phyloP scores from a whole-genome alignment of 2,113 vertebrate genomes.

The Argyrosomus japonicus region DNA sequence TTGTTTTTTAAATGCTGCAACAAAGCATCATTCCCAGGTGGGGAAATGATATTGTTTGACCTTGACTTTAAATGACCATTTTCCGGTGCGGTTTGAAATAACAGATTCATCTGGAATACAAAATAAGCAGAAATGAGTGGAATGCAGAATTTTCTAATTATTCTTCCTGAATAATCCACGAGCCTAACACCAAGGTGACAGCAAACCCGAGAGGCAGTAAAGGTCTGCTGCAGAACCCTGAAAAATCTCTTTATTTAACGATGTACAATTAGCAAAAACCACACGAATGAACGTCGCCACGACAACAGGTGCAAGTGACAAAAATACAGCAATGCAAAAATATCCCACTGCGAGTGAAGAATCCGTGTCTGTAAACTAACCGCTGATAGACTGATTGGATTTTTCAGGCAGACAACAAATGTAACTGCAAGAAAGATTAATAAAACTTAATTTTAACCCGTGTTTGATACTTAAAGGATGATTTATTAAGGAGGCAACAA shows the following conservation, averaged over 20 bases:
- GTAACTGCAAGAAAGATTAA: no score
- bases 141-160: neutral
- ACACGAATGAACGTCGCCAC: conserved; percentile 9
- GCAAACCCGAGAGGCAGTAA: conserved; percentile 5
- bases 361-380: neutral
- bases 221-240: neutral
- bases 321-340: conserved; percentile 32
- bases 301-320: conserved; percentile 1
- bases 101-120: conserved; percentile 22
- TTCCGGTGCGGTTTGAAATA: conserved; percentile 10
- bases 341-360: neutral
- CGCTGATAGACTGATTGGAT: neutral
- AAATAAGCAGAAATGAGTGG: neutral
- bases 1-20: neutral
- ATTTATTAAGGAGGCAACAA: neutral
- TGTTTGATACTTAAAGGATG: neutral
- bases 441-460: neutral
- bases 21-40: neutral
- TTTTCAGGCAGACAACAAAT: neutral
- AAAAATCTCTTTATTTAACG: neutral
- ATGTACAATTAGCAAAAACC: conserved; percentile 4
- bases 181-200: neutral
- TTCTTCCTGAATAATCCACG: neutral
- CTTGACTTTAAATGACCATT: conserved; percentile 29
- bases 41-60: conserved; percentile 19